These are phyloP conservation scores for Apoderus coryli DNA, from an alignment of 2,888 invertebrate species.

Conservation along the genomic window DNA sequence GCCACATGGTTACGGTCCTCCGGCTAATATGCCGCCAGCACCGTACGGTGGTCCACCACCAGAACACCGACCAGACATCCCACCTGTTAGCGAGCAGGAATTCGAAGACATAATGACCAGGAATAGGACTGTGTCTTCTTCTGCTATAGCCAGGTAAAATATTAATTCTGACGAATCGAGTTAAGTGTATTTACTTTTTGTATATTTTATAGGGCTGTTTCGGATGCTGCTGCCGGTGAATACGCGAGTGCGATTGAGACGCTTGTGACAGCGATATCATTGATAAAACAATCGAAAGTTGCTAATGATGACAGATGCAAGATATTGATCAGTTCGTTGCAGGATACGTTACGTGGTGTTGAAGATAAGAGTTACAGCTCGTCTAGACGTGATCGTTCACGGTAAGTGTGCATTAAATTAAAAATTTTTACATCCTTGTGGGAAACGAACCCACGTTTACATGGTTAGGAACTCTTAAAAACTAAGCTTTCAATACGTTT, in stretches of 20 bases:
- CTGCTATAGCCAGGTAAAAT: slow-evolving; percentile 81
- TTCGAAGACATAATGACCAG: slow-evolving; percentile 97
- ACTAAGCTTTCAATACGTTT: too few relatives aligned
- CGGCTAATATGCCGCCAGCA: slow-evolving; percentile 29
- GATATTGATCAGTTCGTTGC: slow-evolving; percentile 85
- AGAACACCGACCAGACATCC: slow-evolving; percentile 39
- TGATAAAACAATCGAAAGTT: slow-evolving; percentile 90
- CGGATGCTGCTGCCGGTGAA: slow-evolving; percentile 94
- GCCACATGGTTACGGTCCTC: slow-evolving; percentile 42
- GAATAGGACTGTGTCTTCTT: slow-evolving; percentile 93
- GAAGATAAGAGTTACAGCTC: slow-evolving; percentile 94
- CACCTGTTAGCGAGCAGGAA: slow-evolving; percentile 77
- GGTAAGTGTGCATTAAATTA: too few relatives aligned
- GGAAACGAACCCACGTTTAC: too few relatives aligned
- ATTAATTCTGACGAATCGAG: too few relatives aligned
- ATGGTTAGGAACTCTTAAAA: too few relatives aligned
- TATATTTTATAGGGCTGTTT: too few relatives aligned
- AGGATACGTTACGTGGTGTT: slow-evolving; percentile 89
- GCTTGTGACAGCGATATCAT: slow-evolving; percentile 92
- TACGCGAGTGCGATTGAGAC: slow-evolving; percentile 98
- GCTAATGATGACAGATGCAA: slow-evolving; percentile 95
- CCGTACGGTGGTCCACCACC: slow-evolving; percentile 50
- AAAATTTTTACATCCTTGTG: too few relatives aligned
- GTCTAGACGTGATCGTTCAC: slow-evolving; percentile 43
- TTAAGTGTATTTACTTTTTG: too few relatives aligned